Conservation (phyloP, 2,797 vertebrate species). For the Microctenopoma lineatum region DNA sequence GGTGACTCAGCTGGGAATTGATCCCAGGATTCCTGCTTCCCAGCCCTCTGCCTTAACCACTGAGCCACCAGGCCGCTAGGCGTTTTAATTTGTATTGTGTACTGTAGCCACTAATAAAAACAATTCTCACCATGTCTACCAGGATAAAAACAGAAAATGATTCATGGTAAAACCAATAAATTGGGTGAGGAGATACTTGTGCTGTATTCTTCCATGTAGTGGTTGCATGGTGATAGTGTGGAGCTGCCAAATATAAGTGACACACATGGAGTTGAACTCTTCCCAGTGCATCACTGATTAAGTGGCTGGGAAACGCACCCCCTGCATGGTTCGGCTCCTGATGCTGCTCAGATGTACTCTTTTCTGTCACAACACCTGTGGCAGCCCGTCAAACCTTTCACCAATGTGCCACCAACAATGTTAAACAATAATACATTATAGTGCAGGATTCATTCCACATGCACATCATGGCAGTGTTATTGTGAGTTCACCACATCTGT, state of each 20-base stretch:
- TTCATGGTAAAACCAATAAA: too few species aligned
- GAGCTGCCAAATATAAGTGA: constrained; percentile 51
- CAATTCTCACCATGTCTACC: too few species aligned
- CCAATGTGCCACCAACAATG: neutral
- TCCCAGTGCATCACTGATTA: constrained; percentile 57
- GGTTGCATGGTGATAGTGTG: constrained; percentile 34
- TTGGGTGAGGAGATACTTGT: neutral
- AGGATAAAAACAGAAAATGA: too few species aligned
- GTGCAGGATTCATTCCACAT: neutral
- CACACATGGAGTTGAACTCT: constrained; percentile 52
- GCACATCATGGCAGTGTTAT: neutral
- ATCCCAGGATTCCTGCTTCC: too few species aligned
- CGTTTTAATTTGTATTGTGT: too few species aligned
- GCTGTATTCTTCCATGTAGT: constrained; percentile 27
- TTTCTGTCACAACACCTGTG: constrained; percentile 57
- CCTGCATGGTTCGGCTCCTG: constrained; percentile 64
- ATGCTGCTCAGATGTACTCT: constrained; percentile 62
- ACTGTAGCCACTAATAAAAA: too few species aligned
- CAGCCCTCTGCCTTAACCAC: too few species aligned
- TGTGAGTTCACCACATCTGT: constrained; percentile 12
- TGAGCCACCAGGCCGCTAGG: too few species aligned
- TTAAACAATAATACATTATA: neutral
- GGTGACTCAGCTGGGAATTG: too few species aligned
- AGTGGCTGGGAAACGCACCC: constrained; percentile 60
- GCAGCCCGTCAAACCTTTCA: constrained; percentile 30